These are phyloP conservation scores for Stratiomys singularior DNA, from an alignment of 2,888 invertebrate species.

Conservation along the genomic window DNA sequence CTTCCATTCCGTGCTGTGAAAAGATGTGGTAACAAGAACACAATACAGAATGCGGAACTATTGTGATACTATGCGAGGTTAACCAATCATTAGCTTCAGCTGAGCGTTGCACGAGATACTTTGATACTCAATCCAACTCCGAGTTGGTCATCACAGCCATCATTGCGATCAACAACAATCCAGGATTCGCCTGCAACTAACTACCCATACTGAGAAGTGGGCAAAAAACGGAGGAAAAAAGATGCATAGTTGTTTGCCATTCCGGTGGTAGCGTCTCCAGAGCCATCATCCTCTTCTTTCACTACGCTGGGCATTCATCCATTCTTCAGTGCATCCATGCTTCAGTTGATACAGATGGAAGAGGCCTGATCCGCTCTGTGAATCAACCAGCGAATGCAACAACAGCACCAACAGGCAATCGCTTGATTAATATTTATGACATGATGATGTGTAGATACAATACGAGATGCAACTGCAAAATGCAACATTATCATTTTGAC, in stretches of 20 bases:
- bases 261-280: constrained; percentile 11
- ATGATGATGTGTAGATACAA: constrained; percentile 15
- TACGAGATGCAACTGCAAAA: constrained; percentile 20
- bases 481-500: constrained; percentile 20
- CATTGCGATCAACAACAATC: background rate
- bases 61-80: constrained; percentile 18
- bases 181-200: background rate
- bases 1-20: background rate
- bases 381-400: too few relatives aligned
- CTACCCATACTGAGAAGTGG: background rate
- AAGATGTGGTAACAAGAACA: constrained; percentile 10
- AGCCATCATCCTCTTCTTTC: constrained; percentile 4
- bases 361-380: background rate
- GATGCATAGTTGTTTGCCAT: background rate
- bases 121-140: background rate
- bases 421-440: constrained; percentile 27
- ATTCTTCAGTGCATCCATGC: background rate
- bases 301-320: background rate
- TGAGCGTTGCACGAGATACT: constrained; percentile 15
- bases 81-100: constrained; percentile 20
- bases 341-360: background rate
- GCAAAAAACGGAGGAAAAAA: background rate
- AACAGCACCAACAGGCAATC: constrained; percentile 1
- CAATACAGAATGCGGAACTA: constrained; percentile 32
- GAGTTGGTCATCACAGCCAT: constrained; percentile 17